phyloP scores from a whole-genome alignment of 2,888 invertebrate genomes.

The Lobophora halterata region DNA sequence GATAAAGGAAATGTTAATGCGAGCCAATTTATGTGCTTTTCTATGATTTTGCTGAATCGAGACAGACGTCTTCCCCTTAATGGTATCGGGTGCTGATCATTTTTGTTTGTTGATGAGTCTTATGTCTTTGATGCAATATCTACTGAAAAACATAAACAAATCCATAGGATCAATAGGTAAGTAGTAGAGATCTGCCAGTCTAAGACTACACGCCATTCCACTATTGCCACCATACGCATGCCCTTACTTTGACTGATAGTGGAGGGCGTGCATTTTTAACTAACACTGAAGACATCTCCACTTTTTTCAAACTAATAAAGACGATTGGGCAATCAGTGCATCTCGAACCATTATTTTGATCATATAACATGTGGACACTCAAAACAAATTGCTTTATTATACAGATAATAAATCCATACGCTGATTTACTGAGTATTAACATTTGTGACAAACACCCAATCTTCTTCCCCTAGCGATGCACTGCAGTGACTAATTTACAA shows the following conservation, averaged over 20 bases:
- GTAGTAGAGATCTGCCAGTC: too few relatives aligned
- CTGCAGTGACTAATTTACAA: constrained; percentile 72
- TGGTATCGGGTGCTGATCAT: constrained; percentile 38
- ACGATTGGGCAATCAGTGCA: too few relatives aligned
- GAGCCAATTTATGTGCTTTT: constrained; percentile 79
- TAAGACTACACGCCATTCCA: too few relatives aligned
- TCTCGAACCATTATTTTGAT: constrained; percentile 3
- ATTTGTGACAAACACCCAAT: constrained; percentile 61
- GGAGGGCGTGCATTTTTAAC: too few relatives aligned
- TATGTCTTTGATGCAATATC: background rate
- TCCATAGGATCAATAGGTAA: too few relatives aligned
- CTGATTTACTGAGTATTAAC: constrained; percentile 51
- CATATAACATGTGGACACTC: constrained; percentile 24
- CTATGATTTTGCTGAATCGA: constrained; percentile 80
- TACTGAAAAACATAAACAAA: too few relatives aligned
- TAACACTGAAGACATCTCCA: too few relatives aligned
- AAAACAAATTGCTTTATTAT: constrained; percentile 33
- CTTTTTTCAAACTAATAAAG: too few relatives aligned
- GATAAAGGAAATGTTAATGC: constrained; percentile 81
- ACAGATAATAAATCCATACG: constrained; percentile 54
- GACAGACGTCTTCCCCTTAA: constrained; percentile 68
- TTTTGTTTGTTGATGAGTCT: constrained; percentile 1
- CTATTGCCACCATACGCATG: too few relatives aligned
- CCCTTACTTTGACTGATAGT: too few relatives aligned
- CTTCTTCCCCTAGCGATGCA: constrained; percentile 61